Evolutionary conservation across 1,140 invertebrate species (phyloP).

Genomic region (Drosophila jambulina): DNA sequence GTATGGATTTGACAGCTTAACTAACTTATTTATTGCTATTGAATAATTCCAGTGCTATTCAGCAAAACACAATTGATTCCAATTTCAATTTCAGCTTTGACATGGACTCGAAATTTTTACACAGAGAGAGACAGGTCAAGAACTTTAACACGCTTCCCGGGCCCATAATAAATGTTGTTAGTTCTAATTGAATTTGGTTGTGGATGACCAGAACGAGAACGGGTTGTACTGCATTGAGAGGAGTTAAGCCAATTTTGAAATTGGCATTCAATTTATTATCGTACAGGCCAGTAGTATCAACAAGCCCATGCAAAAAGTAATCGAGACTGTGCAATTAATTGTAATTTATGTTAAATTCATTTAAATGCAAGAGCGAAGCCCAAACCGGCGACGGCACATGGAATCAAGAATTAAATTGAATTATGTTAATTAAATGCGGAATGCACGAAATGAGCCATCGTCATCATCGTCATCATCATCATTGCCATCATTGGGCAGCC

Average conservation of each 20-base stretch:
- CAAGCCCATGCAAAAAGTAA: constrained; percentile 12
- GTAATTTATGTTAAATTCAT: constrained; percentile 59
- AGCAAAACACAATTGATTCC: constrained; percentile 17
- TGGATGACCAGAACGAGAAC: background rate
- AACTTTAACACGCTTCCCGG: constrained; percentile 3
- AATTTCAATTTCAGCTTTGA: constrained; percentile 25
- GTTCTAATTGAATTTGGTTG: constrained; percentile 45
- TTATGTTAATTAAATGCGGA: constrained; percentile 77
- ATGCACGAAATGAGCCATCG: constrained; percentile 42
- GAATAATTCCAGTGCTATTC: constrained; percentile 9
- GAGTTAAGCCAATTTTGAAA: constrained; percentile 23
- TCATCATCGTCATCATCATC: constrained; percentile 10
- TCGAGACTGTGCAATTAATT: constrained; percentile 45
- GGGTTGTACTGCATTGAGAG: background rate
- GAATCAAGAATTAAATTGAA: constrained; percentile 51
- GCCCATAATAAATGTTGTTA: constrained; percentile 22
- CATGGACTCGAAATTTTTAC: background rate
- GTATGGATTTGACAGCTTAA: constrained; percentile 27
- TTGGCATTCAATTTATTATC: constrained; percentile 38
- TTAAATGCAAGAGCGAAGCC: constrained; percentile 40
- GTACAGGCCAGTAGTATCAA: constrained; percentile 11
- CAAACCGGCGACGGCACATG: constrained; percentile 25
- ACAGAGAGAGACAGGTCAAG: background rate
- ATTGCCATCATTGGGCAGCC: constrained; percentile 24
- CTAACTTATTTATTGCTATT: constrained; percentile 38